phyloP scores from a whole-genome alignment of 2,797 vertebrate species.

The Phoxinus dragarum region DNA sequence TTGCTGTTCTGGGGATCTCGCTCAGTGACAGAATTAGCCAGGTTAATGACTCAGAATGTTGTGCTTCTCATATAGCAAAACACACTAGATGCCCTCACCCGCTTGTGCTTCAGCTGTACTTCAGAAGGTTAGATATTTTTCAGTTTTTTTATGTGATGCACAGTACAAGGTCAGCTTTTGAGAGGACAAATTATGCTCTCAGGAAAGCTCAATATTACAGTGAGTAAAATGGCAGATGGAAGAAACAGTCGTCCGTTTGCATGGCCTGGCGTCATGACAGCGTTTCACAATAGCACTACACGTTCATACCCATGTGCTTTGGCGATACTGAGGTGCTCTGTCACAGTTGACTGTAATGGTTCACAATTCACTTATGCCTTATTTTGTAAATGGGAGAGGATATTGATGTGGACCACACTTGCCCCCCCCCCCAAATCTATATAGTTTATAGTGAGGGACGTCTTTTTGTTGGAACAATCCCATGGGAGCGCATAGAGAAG shows the following conservation, averaged over 20 bases:
- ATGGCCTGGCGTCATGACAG: slow-evolving; percentile 45
- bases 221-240: slow-evolving; percentile 24
- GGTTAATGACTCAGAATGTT: slow-evolving; percentile 59
- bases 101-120: slow-evolving; percentile 22
- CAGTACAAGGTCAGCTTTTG: slow-evolving; percentile 20
- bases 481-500: neutral
- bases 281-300: slow-evolving; percentile 34
- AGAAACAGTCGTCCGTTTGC: slow-evolving; percentile 36
- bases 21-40: slow-evolving; percentile 35
- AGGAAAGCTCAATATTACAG: slow-evolving; percentile 32
- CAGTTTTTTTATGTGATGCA: slow-evolving; percentile 3
- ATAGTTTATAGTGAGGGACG: slow-evolving; percentile 19
- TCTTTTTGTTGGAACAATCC: slow-evolving; percentile 30
- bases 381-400: slow-evolving; percentile 48
- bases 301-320: slow-evolving; percentile 39
- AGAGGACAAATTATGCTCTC: slow-evolving; percentile 30
- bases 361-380: slow-evolving; percentile 57
- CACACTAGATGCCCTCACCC: slow-evolving; percentile 1
- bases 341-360: slow-evolving; percentile 58
- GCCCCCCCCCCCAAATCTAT: slow-evolving; percentile 23
- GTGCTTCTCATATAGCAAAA: slow-evolving; percentile 38
- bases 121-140: slow-evolving; percentile 20
- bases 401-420: slow-evolving; percentile 43
- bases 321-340: slow-evolving; percentile 44
- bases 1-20: slow-evolving; percentile 54